Base-by-base conservation (phyloP, 2,797 vertebrate species). In the Coregonus sp. region DNA sequence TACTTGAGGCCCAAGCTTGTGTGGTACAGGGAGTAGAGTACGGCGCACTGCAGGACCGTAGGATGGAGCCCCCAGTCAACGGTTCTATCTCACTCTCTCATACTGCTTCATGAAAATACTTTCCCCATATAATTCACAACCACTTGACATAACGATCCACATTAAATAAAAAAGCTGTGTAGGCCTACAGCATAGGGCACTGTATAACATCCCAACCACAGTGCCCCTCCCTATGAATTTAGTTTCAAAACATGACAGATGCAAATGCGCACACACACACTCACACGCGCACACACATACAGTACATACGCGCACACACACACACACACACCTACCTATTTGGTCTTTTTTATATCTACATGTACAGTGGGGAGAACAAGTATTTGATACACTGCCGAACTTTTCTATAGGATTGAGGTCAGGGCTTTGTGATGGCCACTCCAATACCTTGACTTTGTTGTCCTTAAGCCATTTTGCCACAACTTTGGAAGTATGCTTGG, bases 321-420 rank as follows among this genome's bases (percentile, higher is more conserved):
- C 25, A 5, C 29, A 72, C 70, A 69, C n/a, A 0, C 0, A 82
- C 77, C 80, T 40, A 75, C 80, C 77, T 80, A 66, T 77, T 70
- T 77, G 78, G 77, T 82, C 77, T 89, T 74, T 87, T 86, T 83
- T 77, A 76, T 82, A 79, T 16, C 2, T 12, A 15, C 33, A 33
- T 33, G 15, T 35, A 83, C 25, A 25, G 25, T 25, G 25, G 25
- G 25, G 25, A 25, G 25, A 25, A 25, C 25, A 25, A 25, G 25
- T 25, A 25, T 25, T 25, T 25, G 25, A 25, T 25, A 25, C 25
- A 25, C 25, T 25, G 25, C 25, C 25, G 25, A 25, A 25, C 25
- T 25, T 25, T 25, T 25, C 25, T 25, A 25, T 25, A 25, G 25
- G 25, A 25, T 25, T 25, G 25, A 25, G 25, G 25, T 25, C 25